Percentiles rank a stretch among this genome's conserved stretches.
These are phyloP conservation scores for Paratrypauchen microcephalus DNA, from an alignment of 2,797 vertebrate species.

Conservation along the genomic window DNA sequence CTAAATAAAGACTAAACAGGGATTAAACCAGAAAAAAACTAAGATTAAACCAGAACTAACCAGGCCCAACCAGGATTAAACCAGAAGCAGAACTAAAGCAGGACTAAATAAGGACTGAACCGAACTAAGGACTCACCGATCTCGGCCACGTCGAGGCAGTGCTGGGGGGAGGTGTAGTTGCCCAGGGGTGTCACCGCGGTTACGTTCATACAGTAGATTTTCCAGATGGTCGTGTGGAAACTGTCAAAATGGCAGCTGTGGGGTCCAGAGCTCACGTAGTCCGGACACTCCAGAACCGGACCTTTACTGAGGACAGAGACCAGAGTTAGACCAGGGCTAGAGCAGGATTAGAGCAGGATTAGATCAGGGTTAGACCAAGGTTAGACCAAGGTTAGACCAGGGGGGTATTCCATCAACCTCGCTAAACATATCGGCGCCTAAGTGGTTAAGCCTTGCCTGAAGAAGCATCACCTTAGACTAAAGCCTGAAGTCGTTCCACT, in stretches of 20 bases:
- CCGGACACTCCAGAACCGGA: conserved; percentile 66
- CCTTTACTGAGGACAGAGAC: conserved; percentile 49
- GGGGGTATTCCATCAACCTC: too few species aligned
- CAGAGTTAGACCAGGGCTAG: neutral
- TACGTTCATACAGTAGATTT: conserved; percentile 75
- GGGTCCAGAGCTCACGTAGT: conserved; percentile 66
- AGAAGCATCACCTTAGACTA: too few species aligned
- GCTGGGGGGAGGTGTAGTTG: conserved; percentile 64
- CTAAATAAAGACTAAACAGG: too few species aligned
- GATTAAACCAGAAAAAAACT: too few species aligned
- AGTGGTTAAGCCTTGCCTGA: too few species aligned
- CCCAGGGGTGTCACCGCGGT: conserved; percentile 52
- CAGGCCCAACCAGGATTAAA: too few species aligned
- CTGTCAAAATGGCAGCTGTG: conserved; percentile 80
- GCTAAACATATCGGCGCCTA: too few species aligned
- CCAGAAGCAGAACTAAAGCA: too few species aligned
- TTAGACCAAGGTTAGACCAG: neutral
- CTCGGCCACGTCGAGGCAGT: conserved; percentile 78
- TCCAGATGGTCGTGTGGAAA: conserved; percentile 76
- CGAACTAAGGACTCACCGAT: conserved; percentile 62
- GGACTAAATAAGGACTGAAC: too few species aligned
- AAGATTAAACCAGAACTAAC: too few species aligned
- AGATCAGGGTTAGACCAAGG: neutral
- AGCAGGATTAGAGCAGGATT: neutral
- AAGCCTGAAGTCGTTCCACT: too few species aligned